Evolutionary conservation across 2,888 invertebrate genomes (phyloP), one percentile per base, ranked within the genome.

Genomic region (Drosophila prolongata): DNA sequence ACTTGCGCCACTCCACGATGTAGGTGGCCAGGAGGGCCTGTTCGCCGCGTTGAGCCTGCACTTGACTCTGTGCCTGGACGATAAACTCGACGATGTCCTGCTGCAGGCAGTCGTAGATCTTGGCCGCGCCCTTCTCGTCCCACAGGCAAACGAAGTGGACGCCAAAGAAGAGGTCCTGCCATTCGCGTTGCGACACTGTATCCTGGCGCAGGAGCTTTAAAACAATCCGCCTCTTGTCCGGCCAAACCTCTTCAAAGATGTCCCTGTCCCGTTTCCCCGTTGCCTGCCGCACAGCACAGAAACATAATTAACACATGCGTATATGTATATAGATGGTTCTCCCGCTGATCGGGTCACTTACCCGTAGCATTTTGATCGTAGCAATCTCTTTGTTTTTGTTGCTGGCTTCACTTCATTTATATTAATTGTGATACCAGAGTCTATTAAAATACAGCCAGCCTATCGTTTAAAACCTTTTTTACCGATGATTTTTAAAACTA

Each of bases 1-100:
- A 99, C 91, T 98, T 98, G 54, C 98, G 95, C 99, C 99, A 99
- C 93, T 99, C 99, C 6, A 96, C 95, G 83, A 99, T 99, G 92
- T 99, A 99, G 1, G 98, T 97, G 92, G 98, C 98, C 8, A 99
- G 93, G 40, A 99, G 94, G 1, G 98, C 98, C 91, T 98, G 98
- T 87, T 99, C 99, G 90, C 99, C 98, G 75, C 97, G 95, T 90
- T 98, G 97, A 0, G 97, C 95, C 76, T 98, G 93, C 2, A 99
- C 98, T 85, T 97, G 94, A 87, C 94, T 95, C 92, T 98, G 98
- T 35, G 98, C 98, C 91, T 98, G 96, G 90, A 96, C 96, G 79
- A 99, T 98, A 92, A 98, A 99, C 90, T 97, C 96, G 90, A 97
- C 95, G 75, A 99, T 98, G 91, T 98, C 98, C 89, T 97, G 96